Percentiles rank a stretch among this genome's conserved stretches.
Evolutionary conservation across 2,888 invertebrate genomes (phyloP).

Genomic region (Dione vanillae): DNA sequence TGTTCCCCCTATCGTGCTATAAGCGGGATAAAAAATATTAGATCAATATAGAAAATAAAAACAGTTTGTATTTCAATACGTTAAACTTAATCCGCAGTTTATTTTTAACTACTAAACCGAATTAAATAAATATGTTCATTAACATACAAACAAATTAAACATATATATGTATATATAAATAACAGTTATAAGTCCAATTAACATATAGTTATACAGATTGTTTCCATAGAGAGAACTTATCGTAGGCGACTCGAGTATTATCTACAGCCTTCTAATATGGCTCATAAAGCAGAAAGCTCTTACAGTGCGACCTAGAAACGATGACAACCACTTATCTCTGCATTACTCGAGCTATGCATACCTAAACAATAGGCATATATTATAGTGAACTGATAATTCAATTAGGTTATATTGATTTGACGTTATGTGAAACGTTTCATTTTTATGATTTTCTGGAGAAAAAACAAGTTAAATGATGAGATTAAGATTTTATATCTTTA

Average conservation of each 20-base stretch:
- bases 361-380: slow-evolving; percentile 17
- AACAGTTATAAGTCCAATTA: slow-evolving; percentile 6
- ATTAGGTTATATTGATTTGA: too few species aligned
- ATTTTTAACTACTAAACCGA: too few species aligned
- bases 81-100: too few species aligned
- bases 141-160: not conserved
- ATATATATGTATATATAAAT: not conserved
- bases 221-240: slow-evolving; percentile 9
- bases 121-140: not conserved
- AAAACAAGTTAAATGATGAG: too few species aligned
- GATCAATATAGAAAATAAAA: too few species aligned
- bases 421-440: too few species aligned
- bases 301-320: slow-evolving; percentile 42
- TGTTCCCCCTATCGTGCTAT: too few species aligned
- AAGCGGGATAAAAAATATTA: too few species aligned
- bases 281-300: slow-evolving; percentile 41
- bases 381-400: slow-evolving; percentile 9
- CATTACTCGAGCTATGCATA: not conserved
- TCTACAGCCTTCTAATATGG: slow-evolving; percentile 37
- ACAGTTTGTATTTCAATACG: too few species aligned
- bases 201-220: not conserved
- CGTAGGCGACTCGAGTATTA: slow-evolving; percentile 2
- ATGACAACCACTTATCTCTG: slow-evolving; percentile 33
- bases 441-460: too few species aligned
- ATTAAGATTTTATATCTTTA: too few species aligned